Percentiles rank a stretch among this genome's conserved stretches.
Evolutionary conservation across 1,140 invertebrate genomes (phyloP).

Genomic region (Drosophila elegans): DNA sequence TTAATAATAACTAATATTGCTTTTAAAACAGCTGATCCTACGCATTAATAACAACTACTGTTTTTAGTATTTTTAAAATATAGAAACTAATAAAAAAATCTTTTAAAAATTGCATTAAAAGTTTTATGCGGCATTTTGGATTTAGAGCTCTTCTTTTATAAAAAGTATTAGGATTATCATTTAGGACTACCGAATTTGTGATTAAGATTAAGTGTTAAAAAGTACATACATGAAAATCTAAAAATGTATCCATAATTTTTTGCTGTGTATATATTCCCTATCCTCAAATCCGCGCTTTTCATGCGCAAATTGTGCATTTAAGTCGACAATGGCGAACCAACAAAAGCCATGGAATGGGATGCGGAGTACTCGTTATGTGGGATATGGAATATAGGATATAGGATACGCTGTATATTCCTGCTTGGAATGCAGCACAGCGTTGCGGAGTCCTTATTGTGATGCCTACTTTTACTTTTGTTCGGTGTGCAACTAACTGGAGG

Average conservation of each 20-base stretch:
- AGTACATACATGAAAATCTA: too few species aligned
- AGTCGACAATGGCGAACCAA: slow-evolving; percentile 69
- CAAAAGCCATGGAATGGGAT: slow-evolving; percentile 51
- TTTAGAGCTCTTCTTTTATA: too few species aligned
- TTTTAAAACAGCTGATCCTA: too few species aligned
- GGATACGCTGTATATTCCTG: slow-evolving; percentile 24
- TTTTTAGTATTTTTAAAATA: too few species aligned
- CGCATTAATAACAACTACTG: too few species aligned
- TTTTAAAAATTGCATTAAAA: too few species aligned
- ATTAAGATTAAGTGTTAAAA: too few species aligned
- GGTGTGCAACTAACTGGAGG: slow-evolving; percentile 27
- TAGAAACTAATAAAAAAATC: too few species aligned
- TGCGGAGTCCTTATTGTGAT: slow-evolving; percentile 26
- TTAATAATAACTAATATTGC: too few species aligned
- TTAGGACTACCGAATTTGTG: too few species aligned
- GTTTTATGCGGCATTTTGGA: too few species aligned
- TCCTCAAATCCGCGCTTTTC: slow-evolving; percentile 58
- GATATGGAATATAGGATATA: slow-evolving; percentile 28
- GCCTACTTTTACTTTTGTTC: slow-evolving; percentile 66
- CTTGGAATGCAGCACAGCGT: slow-evolving; percentile 28
- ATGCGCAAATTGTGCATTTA: slow-evolving; percentile 82
- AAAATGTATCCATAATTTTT: neutral
- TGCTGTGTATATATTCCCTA: slow-evolving; percentile 3
- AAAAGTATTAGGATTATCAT: too few species aligned
- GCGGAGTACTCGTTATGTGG: slow-evolving; percentile 29